Base-by-base conservation (phyloP, 1,140 invertebrate genomes). In the Drosophila repletoides region DNA sequence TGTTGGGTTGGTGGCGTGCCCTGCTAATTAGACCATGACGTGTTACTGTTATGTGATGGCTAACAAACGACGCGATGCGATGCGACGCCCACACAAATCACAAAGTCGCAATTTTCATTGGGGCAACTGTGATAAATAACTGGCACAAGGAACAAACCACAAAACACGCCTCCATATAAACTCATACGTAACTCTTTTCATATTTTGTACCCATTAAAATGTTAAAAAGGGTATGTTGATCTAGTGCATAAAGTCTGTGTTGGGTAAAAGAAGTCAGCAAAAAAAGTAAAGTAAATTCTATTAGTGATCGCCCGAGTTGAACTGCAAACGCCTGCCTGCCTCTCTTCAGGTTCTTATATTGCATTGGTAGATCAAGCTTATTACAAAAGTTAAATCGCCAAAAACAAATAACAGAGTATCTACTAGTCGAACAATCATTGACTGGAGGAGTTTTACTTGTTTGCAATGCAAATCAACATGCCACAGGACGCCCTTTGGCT, bases 1-100 rank as follows among this genome's bases (percentile, higher is more conserved):
- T 17, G 17, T 34, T 51, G 24, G 56, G 45, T 59, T 17, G 17
- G 28, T 51, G 24, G 26, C 56, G 22, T 51, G 56, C 36, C 9
- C 49, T 58, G 73, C 68, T 77, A 84, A 81, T 81, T 81, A 63
- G 77, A 81, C 64, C 77, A 65, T 84, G 77, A 73, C 73, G 73
- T 73, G 72, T 61, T 24, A 15, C 6, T 36, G 15, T 26, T 46
- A 29, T 48, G 26, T 6, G 29, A 17, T 52, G 51, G 34, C 36
- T 12, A 45, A 64, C 53, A 46, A 36, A 36, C 41, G 33, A 40
- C 31, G n/a, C n/a, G n/a, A 34, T 22, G 24, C 10, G 15, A 17
- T 14, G 6, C 6, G 4, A 5, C 48, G 19, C 45, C 38, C 70
- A 64, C 75, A 80, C 67, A 80, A 76, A 81, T 80, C 76, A 76